Conservation (phyloP, 2,888 invertebrate species). For the Monochamus alternatus region DNA sequence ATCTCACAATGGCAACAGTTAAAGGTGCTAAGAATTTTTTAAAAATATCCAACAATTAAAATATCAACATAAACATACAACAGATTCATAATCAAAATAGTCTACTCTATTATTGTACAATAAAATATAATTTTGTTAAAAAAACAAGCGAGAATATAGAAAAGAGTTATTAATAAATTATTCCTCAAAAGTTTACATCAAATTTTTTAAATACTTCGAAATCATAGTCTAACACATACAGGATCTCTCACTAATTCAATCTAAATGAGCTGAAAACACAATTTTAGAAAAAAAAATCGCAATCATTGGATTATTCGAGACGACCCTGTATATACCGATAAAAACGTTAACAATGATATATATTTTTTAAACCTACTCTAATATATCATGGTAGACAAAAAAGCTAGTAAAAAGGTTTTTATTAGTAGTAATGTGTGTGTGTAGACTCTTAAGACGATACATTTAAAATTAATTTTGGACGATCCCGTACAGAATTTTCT, state of each 20-base stretch:
- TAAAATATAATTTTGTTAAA: constrained; percentile 51
- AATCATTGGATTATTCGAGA: constrained; percentile 19
- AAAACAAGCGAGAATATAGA: constrained; percentile 50
- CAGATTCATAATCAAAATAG: constrained; percentile 42
- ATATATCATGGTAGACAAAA: constrained; percentile 50
- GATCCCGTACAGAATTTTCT: constrained; percentile 48
- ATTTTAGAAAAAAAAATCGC: constrained; percentile 32
- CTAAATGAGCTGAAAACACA: constrained; percentile 32
- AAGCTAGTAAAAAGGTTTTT: constrained; percentile 54
- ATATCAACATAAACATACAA: constrained; percentile 49
- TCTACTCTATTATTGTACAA: constrained; percentile 49
- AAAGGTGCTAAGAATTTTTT: constrained; percentile 44
- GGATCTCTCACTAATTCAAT: constrained; percentile 36
- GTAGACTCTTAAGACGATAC: constrained; percentile 43
- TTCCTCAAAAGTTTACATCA: constrained; percentile 26
- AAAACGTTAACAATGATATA: constrained; percentile 44
- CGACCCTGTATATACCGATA: constrained; percentile 39
- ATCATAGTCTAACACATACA: constrained; percentile 43
- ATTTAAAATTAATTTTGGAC: constrained; percentile 49
- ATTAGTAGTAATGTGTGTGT: constrained; percentile 41
- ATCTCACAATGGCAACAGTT: constrained; percentile 50
- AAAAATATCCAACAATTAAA: constrained; percentile 50
- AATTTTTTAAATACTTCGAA: constrained; percentile 41
- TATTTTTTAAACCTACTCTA: constrained; percentile 46
- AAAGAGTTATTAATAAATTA: constrained; percentile 49